Percentiles rank a stretch among this genome's conserved stretches.
phyloP scores from a whole-genome alignment of 2,113 vertebrate species.

The Myrmecobius fasciatus region DNA sequence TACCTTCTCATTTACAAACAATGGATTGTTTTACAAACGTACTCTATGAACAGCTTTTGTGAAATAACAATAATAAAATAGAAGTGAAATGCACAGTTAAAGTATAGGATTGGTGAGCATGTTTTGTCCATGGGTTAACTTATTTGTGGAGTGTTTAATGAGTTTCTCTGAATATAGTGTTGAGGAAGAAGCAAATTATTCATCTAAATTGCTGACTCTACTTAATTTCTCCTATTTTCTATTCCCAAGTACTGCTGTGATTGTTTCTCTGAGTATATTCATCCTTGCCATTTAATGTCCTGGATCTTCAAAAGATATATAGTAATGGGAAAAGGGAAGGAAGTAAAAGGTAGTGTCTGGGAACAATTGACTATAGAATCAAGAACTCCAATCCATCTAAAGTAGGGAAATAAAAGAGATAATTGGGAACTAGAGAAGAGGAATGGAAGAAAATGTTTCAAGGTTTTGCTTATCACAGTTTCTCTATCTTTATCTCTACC shows the following conservation, averaged over 20 bases:
- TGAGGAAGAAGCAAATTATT: not conserved
- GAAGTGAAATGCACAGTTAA: not conserved
- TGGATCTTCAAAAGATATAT: not conserved
- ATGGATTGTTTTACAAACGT: not conserved
- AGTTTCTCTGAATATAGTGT: not conserved
- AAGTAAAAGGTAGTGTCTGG: not conserved
- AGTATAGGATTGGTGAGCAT: not conserved
- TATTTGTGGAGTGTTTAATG: not conserved
- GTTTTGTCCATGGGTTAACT: not conserved
- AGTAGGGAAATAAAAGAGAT: not conserved
- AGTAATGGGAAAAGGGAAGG: not conserved
- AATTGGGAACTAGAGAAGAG: not conserved
- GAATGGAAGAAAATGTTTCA: not conserved
- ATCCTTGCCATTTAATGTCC: not conserved
- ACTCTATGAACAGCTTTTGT: not conserved
- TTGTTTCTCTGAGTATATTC: not conserved
- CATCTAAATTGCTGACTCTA: not conserved
- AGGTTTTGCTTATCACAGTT: not conserved
- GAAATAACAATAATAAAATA: not conserved
- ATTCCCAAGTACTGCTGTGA: not conserved
- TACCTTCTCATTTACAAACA: not conserved
- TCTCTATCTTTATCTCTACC: not conserved
- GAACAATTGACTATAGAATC: not conserved
- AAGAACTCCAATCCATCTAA: not conserved
- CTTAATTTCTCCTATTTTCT: not conserved